Evolutionary conservation across 1,140 invertebrate species (phyloP).

Genomic region (Trinorchestia longiramus): DNA sequence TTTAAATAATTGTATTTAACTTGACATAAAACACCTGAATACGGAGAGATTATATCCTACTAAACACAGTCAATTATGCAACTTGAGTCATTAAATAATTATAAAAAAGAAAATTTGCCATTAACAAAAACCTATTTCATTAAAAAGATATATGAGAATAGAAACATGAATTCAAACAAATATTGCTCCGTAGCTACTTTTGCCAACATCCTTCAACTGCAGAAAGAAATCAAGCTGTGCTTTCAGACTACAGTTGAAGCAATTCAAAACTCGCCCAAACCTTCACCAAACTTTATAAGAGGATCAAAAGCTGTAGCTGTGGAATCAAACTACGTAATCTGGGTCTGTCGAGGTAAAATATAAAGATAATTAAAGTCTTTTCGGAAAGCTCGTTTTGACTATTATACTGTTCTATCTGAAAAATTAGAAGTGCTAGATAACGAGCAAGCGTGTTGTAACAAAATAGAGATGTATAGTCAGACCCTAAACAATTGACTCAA

Average conservation of each 20-base stretch:
- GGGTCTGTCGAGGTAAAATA: neutral
- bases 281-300: neutral
- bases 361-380: neutral
- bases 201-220: neutral
- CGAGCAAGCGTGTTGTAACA: neutral
- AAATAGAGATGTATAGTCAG: neutral
- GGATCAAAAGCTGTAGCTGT: neutral
- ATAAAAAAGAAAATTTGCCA: neutral
- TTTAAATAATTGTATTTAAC: neutral
- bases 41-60: neutral
- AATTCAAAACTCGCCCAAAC: neutral
- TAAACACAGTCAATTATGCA: neutral
- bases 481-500: neutral
- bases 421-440: neutral
- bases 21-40: neutral
- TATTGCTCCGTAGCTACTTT: neutral
- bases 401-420: neutral
- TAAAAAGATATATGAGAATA: neutral
- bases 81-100: neutral
- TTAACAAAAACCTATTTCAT: neutral
- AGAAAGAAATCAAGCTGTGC: too few species aligned
- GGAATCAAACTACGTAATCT: neutral
- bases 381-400: neutral
- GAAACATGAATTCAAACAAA: neutral
- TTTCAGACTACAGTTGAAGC: neutral